Evolutionary conservation across 2,113 vertebrate genomes (phyloP), one percentile per base, ranked within the genome.

Genomic region (Rana temporaria): DNA sequence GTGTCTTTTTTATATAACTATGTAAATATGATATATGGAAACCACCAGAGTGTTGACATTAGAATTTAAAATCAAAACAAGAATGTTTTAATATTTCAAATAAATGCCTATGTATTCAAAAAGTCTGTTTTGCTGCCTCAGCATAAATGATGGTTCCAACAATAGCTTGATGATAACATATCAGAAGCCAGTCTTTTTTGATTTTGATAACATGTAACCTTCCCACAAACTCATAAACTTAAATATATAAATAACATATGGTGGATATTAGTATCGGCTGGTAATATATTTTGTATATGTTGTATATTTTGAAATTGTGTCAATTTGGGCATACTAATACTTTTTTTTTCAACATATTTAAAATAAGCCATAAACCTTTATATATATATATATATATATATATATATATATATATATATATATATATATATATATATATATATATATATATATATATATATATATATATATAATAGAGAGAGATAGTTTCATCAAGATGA

Each of bases 1-100:
- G 87, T 98, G 97, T 97, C 91, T 94, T 98, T 70, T 78, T 77
- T 84, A 57, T 57, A 65, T 64, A 26, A 12, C 42, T 64, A 55
- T 64, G 60, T 72, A 64, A n/a, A 53, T 6, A 55, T 59, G n/a
- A 55, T 15, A 48, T 80, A n/a, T 71, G 32, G 14, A 74, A 74
- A 42, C 16, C 5, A 42, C 14, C 60, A 57, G 24, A 20, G 38
- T 52, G 62, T 38, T 66, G 26, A 66, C 26, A 30, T 30, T 30
- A 2, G 26, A 30, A 52, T 82, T 73, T 66, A 30, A 65, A 65
- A 17, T 62, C 20, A 59, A 81, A 55, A 74, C 62, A 55, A 26
- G 42, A 82, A 74, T 74, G 69, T 73, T 30, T 66, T 64, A 6
- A 81, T 55, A 65, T 82, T 66, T 74, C 65, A 42, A 81, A 81